Conservation (phyloP, 2,113 vertebrate genomes). For the Geococcyx californianus region DNA sequence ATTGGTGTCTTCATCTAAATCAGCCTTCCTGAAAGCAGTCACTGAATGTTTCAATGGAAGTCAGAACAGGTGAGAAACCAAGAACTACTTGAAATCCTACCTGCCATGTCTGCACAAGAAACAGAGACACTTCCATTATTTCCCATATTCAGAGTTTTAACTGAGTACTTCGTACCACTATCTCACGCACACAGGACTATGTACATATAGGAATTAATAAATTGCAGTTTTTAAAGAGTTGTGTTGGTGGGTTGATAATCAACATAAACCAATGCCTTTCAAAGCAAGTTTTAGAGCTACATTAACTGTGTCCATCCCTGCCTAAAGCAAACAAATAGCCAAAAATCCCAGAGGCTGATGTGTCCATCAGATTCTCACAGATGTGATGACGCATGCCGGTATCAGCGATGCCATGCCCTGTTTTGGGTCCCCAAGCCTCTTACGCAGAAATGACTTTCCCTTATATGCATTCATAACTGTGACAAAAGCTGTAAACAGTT, state of each 20-base stretch:
- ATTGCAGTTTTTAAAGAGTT: not conserved
- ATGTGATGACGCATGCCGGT: fast-evolving
- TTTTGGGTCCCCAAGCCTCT: fast-evolving
- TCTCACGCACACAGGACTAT: not conserved
- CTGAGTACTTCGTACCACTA: not conserved
- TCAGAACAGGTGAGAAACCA: not conserved
- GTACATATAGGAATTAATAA: not conserved
- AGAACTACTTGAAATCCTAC: not conserved
- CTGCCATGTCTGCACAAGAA: not conserved
- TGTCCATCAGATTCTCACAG: not conserved
- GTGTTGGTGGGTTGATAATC: not conserved
- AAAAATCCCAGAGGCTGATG: not conserved
- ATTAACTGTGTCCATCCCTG: not conserved
- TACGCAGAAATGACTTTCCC: not conserved
- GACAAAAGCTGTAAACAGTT: not conserved
- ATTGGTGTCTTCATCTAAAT: not conserved
- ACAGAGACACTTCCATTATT: not conserved
- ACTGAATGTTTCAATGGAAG: not conserved
- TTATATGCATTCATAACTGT: not conserved
- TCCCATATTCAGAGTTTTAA: not conserved
- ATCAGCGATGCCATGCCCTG: not conserved
- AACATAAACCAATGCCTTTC: not conserved
- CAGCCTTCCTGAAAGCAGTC: not conserved
- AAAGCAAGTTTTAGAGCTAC: not conserved
- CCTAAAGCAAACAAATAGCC: not conserved